phyloP scores from a whole-genome alignment of 2,113 vertebrate species.

The Penelope pileata region DNA sequence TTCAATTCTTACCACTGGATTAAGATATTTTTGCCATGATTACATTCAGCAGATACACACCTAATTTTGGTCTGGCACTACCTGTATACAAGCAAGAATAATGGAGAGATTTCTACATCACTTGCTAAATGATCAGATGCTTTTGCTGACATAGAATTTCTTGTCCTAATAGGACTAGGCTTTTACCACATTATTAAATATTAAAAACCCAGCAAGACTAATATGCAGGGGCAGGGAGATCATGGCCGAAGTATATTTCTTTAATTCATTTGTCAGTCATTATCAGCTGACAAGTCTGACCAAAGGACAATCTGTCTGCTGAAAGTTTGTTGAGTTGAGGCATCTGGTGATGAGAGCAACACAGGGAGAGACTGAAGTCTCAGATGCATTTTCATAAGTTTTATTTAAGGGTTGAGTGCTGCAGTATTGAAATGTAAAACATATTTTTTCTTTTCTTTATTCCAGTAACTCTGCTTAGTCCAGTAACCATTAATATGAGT shows the following conservation, averaged over 20 bases:
- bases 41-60: not conserved
- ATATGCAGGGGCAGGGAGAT: not conserved
- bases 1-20: not conserved
- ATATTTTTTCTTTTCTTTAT: not conserved
- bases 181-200: constrained; percentile 32
- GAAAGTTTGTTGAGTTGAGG: not conserved
- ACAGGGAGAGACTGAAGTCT: not conserved
- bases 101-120: not conserved
- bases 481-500: not conserved
- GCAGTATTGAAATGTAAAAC: not conserved
- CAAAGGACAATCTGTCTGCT: not conserved
- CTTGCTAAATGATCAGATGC: not conserved
- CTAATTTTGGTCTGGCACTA: not conserved
- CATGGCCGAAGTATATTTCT: not conserved
- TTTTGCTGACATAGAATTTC: not conserved
- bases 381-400: not conserved
- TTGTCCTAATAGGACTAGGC: not conserved
- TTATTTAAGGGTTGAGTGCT: not conserved
- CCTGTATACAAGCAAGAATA: not conserved
- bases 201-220: not conserved
- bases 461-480: not conserved
- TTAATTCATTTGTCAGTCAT: not conserved
- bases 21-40: not conserved
- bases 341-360: not conserved
- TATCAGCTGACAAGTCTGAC: not conserved